Percentiles rank a stretch among this genome's conserved stretches.
phyloP scores from a whole-genome alignment of 2,888 invertebrate genomes.

The Zonitis immaculata region DNA sequence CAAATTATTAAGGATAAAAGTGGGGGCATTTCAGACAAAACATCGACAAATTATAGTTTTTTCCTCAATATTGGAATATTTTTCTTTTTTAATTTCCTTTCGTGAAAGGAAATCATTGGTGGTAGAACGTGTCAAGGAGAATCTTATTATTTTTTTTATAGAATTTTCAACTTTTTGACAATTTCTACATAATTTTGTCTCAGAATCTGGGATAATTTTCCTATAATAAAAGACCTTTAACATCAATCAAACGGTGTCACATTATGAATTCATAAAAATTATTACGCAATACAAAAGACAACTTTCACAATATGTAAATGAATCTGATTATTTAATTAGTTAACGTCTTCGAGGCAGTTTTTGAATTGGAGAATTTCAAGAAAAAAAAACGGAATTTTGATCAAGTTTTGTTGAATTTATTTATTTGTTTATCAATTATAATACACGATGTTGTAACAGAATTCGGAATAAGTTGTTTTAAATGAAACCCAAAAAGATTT shows the following conservation, averaged over 20 bases:
- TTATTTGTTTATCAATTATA: background rate
- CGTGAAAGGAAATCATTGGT: background rate
- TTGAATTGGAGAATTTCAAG: background rate
- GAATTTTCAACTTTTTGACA: constrained; percentile 2
- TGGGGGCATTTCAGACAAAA: background rate
- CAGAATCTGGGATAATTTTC: too few relatives aligned
- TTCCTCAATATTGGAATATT: background rate
- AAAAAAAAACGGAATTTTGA: background rate
- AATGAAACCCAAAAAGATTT: background rate
- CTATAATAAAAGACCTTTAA: background rate
- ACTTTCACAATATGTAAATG: constrained; percentile 11
- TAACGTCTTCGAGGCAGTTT: background rate
- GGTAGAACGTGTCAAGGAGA: background rate
- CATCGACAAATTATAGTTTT: background rate
- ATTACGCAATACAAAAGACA: constrained; percentile 10
- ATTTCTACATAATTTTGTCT: too few relatives aligned
- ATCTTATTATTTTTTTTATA: background rate
- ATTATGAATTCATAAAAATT: constrained; percentile 5
- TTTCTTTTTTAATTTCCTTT: background rate
- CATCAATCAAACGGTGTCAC: constrained; percentile 10
- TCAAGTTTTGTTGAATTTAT: background rate
- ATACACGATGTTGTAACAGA: background rate
- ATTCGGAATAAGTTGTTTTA: background rate
- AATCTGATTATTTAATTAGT: background rate
- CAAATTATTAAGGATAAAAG: constrained; percentile 6